Conservation (phyloP, 2,797 vertebrate genomes). For the Tokudaia tokunoshimensis region DNA sequence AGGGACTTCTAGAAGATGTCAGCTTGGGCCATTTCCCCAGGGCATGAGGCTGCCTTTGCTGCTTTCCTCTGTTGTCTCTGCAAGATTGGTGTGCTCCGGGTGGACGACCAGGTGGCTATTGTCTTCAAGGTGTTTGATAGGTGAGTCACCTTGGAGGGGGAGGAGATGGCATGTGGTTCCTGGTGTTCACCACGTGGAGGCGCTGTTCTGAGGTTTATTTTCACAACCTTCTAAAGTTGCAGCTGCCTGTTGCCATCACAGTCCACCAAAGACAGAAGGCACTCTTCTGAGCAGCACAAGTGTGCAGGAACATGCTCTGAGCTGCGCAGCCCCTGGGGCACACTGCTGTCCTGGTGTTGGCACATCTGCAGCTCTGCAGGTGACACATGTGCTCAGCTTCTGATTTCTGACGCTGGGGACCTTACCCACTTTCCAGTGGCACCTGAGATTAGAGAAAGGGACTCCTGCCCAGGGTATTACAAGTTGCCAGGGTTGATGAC, state of each 20-base stretch:
- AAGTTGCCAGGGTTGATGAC: not conserved
- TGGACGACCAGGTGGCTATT: slow-evolving; percentile 96
- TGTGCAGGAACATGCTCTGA: not conserved
- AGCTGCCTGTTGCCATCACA: not conserved
- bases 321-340: too few species aligned
- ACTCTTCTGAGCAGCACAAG: not conserved
- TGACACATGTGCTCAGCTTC: rapidly evolving
- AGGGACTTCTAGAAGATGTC: not conserved
- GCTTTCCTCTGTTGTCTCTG: slow-evolving; percentile 98
- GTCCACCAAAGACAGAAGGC: not conserved
- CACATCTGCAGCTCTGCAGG: too few species aligned
- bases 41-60: slow-evolving; percentile 97
- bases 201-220: rapidly evolving
- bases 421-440: not conserved
- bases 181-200: rapidly evolving
- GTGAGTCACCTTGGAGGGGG: slow-evolving; percentile 79
- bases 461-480: not conserved
- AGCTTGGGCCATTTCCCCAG: slow-evolving; percentile 83
- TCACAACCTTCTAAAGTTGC: not conserved
- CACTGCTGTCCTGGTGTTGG: not conserved
- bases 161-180: rapidly evolving
- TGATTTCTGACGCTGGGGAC: too few species aligned
- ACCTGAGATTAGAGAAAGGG: not conserved
- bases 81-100: slow-evolving; percentile 94
- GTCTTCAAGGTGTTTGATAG: slow-evolving; percentile 95